phyloP scores from a whole-genome alignment of 2,113 vertebrate genomes.

The Ceyx melanurus region DNA sequence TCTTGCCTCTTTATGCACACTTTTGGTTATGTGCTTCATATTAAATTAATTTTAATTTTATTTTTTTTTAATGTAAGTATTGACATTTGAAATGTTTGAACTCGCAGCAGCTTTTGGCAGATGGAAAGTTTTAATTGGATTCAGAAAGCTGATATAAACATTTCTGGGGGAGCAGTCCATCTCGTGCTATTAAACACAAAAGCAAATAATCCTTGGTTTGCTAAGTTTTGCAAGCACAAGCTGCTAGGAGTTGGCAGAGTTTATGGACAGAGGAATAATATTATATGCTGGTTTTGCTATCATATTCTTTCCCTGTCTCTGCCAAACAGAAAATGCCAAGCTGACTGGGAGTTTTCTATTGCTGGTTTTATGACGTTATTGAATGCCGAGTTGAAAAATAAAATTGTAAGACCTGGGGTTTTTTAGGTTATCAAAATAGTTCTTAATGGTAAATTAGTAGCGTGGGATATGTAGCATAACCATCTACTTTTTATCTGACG shows the following conservation, averaged over 20 bases:
- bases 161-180: not conserved
- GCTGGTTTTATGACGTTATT: not conserved
- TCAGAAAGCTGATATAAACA: not conserved
- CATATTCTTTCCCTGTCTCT: not conserved
- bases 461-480: not conserved
- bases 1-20: not conserved
- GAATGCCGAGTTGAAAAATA: not conserved
- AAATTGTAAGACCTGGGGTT: not conserved
- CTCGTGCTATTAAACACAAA: not conserved
- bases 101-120: not conserved
- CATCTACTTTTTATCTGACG: not conserved
- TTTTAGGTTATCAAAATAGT: not conserved
- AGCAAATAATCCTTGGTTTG: not conserved
- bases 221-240: not conserved
- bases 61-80: not conserved
- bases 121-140: not conserved
- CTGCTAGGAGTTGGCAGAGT: not conserved
- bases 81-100: not conserved
- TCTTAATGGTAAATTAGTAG: not conserved
- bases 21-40: not conserved
- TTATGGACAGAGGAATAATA: not conserved
- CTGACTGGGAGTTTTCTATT: not conserved
- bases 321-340: not conserved
- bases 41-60: not conserved
- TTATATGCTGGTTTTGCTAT: not conserved